Base-by-base conservation (phyloP, 2,113 vertebrate genomes). In the Xiphophorus hellerii region DNA sequence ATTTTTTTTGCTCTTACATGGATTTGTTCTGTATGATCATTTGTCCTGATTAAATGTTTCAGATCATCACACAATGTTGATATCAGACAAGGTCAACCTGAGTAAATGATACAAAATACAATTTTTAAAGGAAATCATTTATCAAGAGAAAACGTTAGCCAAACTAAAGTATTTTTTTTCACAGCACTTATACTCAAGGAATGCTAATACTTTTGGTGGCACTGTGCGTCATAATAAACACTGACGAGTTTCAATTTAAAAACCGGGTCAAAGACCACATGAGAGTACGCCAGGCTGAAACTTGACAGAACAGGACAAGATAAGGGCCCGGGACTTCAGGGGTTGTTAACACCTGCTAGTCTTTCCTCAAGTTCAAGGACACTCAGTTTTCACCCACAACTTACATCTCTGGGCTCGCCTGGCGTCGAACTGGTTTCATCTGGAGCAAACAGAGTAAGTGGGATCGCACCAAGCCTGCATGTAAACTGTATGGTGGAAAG, bases 351-450 rank as follows among this genome's bases (percentile, higher is more conserved):
- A 87, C 74, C 73, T 91, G 90, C 90, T 87, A 89, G 78, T 70
- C 64, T 81, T 90, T 94, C 81, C 67, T 35, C 78, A 65, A 76
- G 92, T 92, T 90, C 91, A 94, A 92, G 90, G 92, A 71, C 89
- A 62, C 60, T 0, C 28, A 48, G 83, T 81, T 78, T 69, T 68
- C 33, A 68, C 69, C 54, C 1, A 27, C 28, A 29, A 37, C 48
- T 67, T n/a, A 10, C 63, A 69, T 72, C 62, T 78, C 30, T 1
- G 28, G 20, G 13, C 48, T 62, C 0, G 7, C 67, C 73, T 71
- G 66, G 73, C 82, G 44, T 27, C 69, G 35, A 84, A 73, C 87
- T 87, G 86, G 87, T 88, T 90, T 71, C 54, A 88, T 91, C 90
- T 85, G 82, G 88, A 80, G 67, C 35, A 31, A 66, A 74, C 83